Conservation (phyloP, 2,113 vertebrate genomes). For the Channa maculata region DNA sequence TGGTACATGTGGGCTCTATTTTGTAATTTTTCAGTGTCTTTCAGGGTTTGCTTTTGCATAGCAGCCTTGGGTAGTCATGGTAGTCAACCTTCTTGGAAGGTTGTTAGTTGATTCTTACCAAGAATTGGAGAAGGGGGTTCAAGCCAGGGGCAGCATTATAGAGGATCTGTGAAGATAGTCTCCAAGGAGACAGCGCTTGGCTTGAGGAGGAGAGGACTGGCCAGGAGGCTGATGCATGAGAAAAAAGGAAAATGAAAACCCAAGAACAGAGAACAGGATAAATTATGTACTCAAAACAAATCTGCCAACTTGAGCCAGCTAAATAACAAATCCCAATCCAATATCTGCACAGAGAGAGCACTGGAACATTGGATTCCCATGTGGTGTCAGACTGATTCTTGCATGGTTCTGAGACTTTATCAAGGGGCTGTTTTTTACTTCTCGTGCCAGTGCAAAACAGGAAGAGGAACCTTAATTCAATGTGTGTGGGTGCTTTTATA, state of each 20-base stretch:
- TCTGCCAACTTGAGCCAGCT: constrained; percentile 50
- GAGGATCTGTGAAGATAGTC: constrained; percentile 65
- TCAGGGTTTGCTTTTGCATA: constrained; percentile 37
- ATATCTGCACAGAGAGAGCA: constrained; percentile 34
- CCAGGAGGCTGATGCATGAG: constrained; percentile 65
- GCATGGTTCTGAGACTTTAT: constrained; percentile 67
- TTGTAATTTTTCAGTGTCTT: constrained; percentile 19
- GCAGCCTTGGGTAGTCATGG: constrained; percentile 29
- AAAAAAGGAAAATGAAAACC: constrained; percentile 33
- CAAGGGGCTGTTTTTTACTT: constrained; percentile 53
- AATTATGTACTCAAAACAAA: constrained; percentile 65
- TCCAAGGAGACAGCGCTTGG: constrained; percentile 71
- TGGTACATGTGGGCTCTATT: constrained; percentile 14
- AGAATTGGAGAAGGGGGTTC: constrained; percentile 45
- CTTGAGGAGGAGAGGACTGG: constrained; percentile 72
- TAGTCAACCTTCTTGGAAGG: constrained; percentile 53
- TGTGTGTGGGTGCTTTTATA: constrained; percentile 70
- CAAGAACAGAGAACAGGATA: constrained; percentile 53
- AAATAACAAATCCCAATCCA: constrained; percentile 57
- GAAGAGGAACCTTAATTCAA: constrained; percentile 64
- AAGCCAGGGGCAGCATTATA: constrained; percentile 56
- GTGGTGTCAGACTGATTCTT: constrained; percentile 51
- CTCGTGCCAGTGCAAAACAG: constrained; percentile 53
- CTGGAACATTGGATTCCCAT: constrained; percentile 59
- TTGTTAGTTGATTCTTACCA: constrained; percentile 52